phyloP scores from a whole-genome alignment of 1,140 invertebrate species.

The Bombus turneri region DNA sequence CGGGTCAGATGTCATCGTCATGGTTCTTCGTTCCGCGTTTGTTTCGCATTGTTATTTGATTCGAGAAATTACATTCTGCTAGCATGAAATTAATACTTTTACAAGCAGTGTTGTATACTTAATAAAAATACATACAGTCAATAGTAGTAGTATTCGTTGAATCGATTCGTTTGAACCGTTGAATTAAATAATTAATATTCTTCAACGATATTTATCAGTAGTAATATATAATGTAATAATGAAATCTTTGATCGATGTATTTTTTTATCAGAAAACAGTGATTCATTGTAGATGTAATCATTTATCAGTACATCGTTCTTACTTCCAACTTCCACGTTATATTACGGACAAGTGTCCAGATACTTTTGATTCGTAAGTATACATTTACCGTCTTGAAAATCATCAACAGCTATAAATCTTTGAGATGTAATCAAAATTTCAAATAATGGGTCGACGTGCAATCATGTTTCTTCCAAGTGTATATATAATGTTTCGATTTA shows the following conservation, averaged over 20 bases:
- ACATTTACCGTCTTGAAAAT: neutral
- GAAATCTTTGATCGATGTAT: too few species aligned
- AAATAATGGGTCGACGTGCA: neutral
- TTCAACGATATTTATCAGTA: too few species aligned
- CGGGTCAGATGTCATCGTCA: constrained; percentile 61
- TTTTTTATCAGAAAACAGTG: too few species aligned
- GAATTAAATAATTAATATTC: too few species aligned
- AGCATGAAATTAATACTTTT: constrained; percentile 3
- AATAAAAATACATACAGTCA: neutral
- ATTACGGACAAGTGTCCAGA: too few species aligned
- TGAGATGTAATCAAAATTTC: neutral
- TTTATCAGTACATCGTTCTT: too few species aligned
- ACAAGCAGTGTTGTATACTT: neutral
- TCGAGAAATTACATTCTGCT: neutral
- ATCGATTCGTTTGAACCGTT: too few species aligned
- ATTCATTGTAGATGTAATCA: too few species aligned
- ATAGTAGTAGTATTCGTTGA: too few species aligned
- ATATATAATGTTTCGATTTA: neutral
- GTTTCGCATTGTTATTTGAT: neutral
- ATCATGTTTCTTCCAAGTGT: neutral
- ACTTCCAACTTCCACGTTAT: too few species aligned
- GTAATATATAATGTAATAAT: too few species aligned
- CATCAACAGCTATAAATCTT: neutral
- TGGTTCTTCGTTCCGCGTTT: constrained; percentile 39
- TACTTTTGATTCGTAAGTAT: neutral